phyloP scores from a whole-genome alignment of 2,888 invertebrate genomes.

The Macaria liturata region DNA sequence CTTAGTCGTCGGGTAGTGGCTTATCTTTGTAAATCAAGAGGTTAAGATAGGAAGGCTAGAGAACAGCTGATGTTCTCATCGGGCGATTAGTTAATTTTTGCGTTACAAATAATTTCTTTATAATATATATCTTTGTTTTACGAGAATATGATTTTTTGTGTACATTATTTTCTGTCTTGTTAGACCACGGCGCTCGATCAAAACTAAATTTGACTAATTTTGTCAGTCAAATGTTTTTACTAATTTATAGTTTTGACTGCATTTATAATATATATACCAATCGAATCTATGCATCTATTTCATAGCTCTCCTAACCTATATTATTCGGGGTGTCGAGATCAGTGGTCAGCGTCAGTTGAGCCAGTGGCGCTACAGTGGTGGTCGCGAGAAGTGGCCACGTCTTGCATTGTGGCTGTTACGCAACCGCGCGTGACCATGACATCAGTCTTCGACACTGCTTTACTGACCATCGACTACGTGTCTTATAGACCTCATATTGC shows the following conservation, averaged over 20 bases:
- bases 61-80: constrained; percentile 11
- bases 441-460: constrained; percentile 50
- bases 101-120: no score
- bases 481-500: no score
- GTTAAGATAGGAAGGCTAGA: constrained; percentile 7
- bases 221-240: no score
- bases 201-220: no score
- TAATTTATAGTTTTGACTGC: no score
- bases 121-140: no score
- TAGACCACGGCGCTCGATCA: no score
- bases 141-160: constrained; percentile 1
- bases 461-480: constrained; percentile 40
- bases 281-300: no score
- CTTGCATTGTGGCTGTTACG: constrained; percentile 51
- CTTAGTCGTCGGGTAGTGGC: constrained; percentile 10
- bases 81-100: neutral
- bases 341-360: constrained; percentile 57
- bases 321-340: constrained; percentile 36
- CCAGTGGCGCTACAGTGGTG: constrained; percentile 45
- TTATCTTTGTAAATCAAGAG: constrained; percentile 14
- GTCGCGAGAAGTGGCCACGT: constrained; percentile 29
- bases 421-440: constrained; percentile 74
- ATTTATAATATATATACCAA: no score
- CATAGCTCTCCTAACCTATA: constrained; percentile 21
- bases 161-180: neutral